phyloP scores from a whole-genome alignment of 2,797 vertebrate species.

The Sarcoramphus papa region DNA sequence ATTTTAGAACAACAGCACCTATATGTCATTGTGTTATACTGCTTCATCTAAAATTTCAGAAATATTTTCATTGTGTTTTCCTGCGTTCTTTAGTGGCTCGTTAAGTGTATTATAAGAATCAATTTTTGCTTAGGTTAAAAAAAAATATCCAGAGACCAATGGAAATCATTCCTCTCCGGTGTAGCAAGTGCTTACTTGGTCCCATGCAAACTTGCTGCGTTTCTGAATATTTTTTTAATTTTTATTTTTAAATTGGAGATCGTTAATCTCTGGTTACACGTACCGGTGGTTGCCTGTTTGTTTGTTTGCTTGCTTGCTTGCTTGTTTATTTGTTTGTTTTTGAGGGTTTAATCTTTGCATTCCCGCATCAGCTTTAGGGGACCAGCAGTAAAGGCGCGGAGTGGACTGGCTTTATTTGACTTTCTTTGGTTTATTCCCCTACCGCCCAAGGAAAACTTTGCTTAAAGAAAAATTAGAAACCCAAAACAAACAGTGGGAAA shows the following conservation, averaged over 20 bases:
- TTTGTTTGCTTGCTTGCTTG: not conserved
- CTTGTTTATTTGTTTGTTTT: fast-evolving
- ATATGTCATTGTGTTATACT: conserved; percentile 7
- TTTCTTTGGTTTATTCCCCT: not conserved
- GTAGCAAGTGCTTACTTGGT: not conserved
- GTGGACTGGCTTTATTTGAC: not conserved
- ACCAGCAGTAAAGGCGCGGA: fast-evolving
- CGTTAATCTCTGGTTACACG: fast-evolving
- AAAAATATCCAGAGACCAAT: not conserved
- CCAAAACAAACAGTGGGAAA: not conserved
- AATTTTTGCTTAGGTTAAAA: not conserved
- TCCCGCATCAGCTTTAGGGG: not conserved
- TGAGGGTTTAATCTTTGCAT: fast-evolving
- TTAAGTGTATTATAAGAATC: not conserved
- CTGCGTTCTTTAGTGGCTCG: not conserved
- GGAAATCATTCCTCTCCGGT: not conserved
- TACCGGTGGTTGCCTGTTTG: fast-evolving
- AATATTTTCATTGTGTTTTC: not conserved
- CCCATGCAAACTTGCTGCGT: not conserved
- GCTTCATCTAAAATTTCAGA: not conserved
- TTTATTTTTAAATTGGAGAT: fast-evolving
- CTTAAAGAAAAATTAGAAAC: not conserved
- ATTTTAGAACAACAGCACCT: conserved; percentile 38
- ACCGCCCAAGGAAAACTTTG: not conserved
- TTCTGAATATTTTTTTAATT: not conserved